A percentile compares a stretch with the other conserved stretches of the same genome.
Evolutionary conservation across 1,140 invertebrate species (phyloP).

Genomic region (Sitobion miscanthi): DNA sequence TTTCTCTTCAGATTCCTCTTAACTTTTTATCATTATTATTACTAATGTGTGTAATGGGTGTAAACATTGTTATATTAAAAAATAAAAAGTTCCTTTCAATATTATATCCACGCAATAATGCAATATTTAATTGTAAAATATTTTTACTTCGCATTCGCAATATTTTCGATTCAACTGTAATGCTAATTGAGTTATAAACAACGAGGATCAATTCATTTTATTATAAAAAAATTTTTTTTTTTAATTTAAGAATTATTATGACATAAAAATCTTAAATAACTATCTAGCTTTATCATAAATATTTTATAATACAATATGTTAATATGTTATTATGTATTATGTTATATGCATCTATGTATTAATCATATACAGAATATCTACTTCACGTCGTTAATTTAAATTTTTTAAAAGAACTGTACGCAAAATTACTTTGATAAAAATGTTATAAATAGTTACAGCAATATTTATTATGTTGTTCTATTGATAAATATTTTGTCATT

Average conservation of each 20-base stretch:
- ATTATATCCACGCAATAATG: too few species aligned
- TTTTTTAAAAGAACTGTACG: not conserved
- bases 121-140: too few species aligned
- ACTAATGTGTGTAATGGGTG: too few species aligned
- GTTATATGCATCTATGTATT: not conserved
- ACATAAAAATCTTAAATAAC: not conserved
- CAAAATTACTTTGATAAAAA: not conserved
- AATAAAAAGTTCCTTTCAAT: too few species aligned
- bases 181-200: too few species aligned
- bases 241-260: not conserved
- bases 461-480: not conserved
- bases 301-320: not conserved
- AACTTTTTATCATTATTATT: too few species aligned
- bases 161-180: too few species aligned
- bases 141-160: too few species aligned
- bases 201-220: not conserved
- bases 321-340: not conserved
- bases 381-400: not conserved
- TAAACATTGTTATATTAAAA: too few species aligned
- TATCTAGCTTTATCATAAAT: not conserved
- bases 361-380: not conserved
- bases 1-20: too few species aligned
- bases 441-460: not conserved
- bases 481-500: conserved; percentile 38
- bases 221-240: not conserved